A percentile compares a stretch with the other conserved stretches of the same genome.
Conservation (phyloP, 2,113 vertebrate species). For the Pseudorectes ferrugineus region DNA sequence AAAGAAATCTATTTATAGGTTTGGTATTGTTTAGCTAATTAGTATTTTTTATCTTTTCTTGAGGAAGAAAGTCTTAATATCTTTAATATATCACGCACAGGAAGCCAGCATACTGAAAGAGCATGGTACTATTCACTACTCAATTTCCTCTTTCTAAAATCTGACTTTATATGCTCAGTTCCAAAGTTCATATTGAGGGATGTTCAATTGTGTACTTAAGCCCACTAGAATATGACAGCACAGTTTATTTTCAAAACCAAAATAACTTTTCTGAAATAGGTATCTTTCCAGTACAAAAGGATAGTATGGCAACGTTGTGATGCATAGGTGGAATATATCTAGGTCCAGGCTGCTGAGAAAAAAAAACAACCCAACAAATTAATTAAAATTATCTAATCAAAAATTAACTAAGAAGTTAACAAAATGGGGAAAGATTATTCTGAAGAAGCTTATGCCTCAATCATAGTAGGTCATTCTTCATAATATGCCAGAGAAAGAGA, state of each 20-base stretch:
- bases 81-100: background rate
- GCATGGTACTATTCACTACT: background rate
- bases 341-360: background rate
- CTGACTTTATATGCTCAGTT: background rate
- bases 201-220: background rate
- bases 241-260: background rate
- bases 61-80: background rate
- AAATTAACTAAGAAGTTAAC: background rate
- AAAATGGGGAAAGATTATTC: background rate
- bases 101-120: background rate
- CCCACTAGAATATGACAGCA: background rate
- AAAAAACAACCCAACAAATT: background rate
- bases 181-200: background rate
- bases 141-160: background rate
- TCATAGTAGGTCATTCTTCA: background rate
- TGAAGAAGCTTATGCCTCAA: background rate
- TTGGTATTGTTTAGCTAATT: background rate
- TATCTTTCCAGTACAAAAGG: background rate
- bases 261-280: accelerated
- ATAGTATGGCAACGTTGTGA: background rate
- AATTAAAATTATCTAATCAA: background rate
- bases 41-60: background rate
- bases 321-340: background rate
- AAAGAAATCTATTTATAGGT: background rate
- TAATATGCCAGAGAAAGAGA: background rate